Evolutionary conservation across 2,888 invertebrate species (phyloP).

Genomic region (Rhopalosiphum nymphaeae): DNA sequence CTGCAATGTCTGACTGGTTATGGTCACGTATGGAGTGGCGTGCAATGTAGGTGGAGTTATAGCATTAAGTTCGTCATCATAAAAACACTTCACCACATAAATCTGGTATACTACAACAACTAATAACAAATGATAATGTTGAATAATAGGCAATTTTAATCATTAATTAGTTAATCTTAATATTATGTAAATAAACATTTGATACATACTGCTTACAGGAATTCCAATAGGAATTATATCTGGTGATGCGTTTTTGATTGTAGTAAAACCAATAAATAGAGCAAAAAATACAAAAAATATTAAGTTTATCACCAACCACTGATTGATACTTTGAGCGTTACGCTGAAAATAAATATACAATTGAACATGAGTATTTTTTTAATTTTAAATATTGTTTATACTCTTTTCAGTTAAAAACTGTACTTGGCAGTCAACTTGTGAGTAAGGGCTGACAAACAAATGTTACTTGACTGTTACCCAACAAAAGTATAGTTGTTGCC

Average conservation of each 20-base stretch:
- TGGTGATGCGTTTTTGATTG: background rate
- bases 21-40: background rate
- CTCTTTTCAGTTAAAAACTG: background rate
- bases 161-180: background rate
- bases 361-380: background rate
- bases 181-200: background rate
- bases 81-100: constrained; percentile 48
- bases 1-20: constrained; percentile 4
- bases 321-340: constrained; percentile 6
- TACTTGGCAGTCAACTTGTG: background rate
- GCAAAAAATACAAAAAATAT: constrained; percentile 40
- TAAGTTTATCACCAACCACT: constrained; percentile 18
- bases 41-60: background rate
- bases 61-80: constrained; percentile 29
- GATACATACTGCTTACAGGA: constrained; percentile 32
- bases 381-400: background rate
- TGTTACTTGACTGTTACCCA: background rate
- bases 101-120: constrained; percentile 43
- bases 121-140: background rate
- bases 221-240: constrained; percentile 16
- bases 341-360: constrained; percentile 36
- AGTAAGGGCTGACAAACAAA: background rate
- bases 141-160: background rate
- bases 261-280: background rate
- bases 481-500: background rate